Percentiles rank a stretch among this genome's conserved stretches.
phyloP scores from a whole-genome alignment of 2,797 vertebrate species.

The Rhodeus uyekii region DNA sequence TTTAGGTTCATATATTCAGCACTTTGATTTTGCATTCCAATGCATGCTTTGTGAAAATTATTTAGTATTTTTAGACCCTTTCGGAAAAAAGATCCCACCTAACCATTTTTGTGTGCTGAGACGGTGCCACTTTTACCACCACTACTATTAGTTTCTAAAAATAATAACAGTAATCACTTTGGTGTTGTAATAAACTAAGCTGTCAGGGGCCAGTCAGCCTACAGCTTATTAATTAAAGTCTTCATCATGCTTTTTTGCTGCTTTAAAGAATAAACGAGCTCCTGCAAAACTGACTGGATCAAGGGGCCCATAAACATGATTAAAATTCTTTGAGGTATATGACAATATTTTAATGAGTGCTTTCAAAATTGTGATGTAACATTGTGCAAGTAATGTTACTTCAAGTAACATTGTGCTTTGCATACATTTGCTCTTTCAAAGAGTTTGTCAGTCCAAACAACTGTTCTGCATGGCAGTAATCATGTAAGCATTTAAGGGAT shows the following conservation, averaged over 20 bases:
- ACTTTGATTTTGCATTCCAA: neutral
- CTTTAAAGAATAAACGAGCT: conserved; percentile 15
- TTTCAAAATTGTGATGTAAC: neutral
- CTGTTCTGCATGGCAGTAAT: neutral
- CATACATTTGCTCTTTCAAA: neutral
- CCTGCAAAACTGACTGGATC: conserved; percentile 13
- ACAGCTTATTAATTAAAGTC: conserved; percentile 20
- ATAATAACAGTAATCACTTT: conserved; percentile 13
- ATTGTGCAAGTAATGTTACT: too few relatives aligned
- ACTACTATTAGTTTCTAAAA: conserved; percentile 17
- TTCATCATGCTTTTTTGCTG: neutral
- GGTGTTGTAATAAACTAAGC: conserved; percentile 25
- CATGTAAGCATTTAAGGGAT: conserved; percentile 23
- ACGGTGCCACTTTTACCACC: neutral
- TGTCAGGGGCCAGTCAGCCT: conserved; percentile 19
- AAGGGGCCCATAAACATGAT: conserved; percentile 2
- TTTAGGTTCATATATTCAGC: neutral
- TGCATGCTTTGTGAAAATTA: neutral
- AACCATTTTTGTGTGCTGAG: neutral
- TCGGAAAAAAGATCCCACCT: neutral
- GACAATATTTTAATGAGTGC: neutral
- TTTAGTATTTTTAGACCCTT: neutral
- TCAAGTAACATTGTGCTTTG: neutral
- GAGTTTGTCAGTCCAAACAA: neutral
- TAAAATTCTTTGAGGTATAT: neutral